Base-by-base conservation (phyloP, 2,113 vertebrate species). In the Apteryx owenii region DNA sequence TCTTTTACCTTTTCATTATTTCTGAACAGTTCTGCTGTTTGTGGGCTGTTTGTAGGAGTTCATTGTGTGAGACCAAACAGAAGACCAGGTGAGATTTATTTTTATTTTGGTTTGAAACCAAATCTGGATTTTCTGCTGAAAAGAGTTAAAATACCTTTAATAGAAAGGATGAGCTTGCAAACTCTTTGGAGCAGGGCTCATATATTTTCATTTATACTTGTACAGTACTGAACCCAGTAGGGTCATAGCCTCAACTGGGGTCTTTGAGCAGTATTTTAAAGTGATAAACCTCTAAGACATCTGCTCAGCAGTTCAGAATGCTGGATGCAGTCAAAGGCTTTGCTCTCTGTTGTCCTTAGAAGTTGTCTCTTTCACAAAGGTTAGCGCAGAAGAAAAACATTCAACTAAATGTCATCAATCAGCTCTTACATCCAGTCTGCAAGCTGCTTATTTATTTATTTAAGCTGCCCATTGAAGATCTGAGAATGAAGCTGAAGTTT, bases 241-340 rank as follows among this genome's bases (percentile, higher is more conserved):
- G 64, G 40, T 88, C 82, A 62, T 23, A 86, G 70, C 50, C 22
- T 88, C 64, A 40, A 0, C 60, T 75, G 64, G 15, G 18, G 31
- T 70, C 46, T 83, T 78, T 68, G 64, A 77, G 72, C 36, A 68
- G 40, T 81, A 50, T 80, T 93, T 91, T 80, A 84, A 68, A 81
- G 85, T 42, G 70, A 8, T 88, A 25, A 83, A 85, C 46, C 77
- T 83, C 33, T 31, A 28, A 93, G 26, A 36, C 16, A 44, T 25
- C 33, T 70, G 7, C 76, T 86, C 81, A 84, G 76, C 46, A 83
- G 64, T 54, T 93, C 26, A 75, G 46, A 90, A 42, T 50, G 66
- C 38, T 61, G 64, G 40, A n/a, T 88, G 42, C 54, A 56, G 61
- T 69, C 40, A 75, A 71, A 89, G 16, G 10, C 46, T n/a, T 95